Evolutionary conservation across 1,140 invertebrate genomes (phyloP).

Genomic region (Drosophila pallidifrons): DNA sequence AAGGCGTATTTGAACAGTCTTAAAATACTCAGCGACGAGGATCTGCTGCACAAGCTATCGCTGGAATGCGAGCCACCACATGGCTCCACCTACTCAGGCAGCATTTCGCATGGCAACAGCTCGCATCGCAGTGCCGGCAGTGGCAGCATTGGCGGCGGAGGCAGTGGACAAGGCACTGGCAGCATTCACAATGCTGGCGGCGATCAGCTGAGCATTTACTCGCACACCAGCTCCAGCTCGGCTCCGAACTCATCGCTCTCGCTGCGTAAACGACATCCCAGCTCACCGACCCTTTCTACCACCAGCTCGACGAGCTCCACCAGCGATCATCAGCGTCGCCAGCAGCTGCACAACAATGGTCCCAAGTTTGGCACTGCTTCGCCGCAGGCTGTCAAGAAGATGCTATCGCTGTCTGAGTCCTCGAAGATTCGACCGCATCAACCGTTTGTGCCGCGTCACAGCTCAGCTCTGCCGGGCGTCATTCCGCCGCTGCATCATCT

Average conservation of each 20-base stretch:
- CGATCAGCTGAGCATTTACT: conserved; percentile 81
- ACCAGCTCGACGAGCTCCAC: conserved; percentile 95
- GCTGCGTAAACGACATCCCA: conserved; percentile 88
- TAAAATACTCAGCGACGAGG: conserved; percentile 94
- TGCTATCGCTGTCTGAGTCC: conserved; percentile 94
- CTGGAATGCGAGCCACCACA: conserved; percentile 93
- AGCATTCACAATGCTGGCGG: conserved; percentile 65
- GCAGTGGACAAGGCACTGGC: conserved; percentile 58
- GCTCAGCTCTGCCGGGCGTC: conserved; percentile 50
- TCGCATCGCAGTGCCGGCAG: conserved; percentile 80
- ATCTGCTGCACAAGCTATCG: conserved; percentile 94
- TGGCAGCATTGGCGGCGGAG: conserved; percentile 75
- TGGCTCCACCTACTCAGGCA: conserved; percentile 86
- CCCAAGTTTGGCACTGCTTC: conserved; percentile 95
- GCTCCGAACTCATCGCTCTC: conserved; percentile 82
- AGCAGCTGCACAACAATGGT: conserved; percentile 90
- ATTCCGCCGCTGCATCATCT: conserved; percentile 74
- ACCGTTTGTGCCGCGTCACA: conserved; percentile 85
- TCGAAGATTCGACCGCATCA: conserved; percentile 95
- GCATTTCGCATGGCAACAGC: conserved; percentile 83
- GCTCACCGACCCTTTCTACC: conserved; percentile 91
- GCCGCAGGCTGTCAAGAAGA: conserved; percentile 97
- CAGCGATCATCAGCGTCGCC: conserved; percentile 93
- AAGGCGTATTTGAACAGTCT: conserved; percentile 98
- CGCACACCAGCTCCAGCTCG: conserved; percentile 71